Evolutionary conservation across 2,888 invertebrate genomes (phyloP), one percentile per base, ranked within the genome.

Genomic region (Caenorhabditis sp.): DNA sequence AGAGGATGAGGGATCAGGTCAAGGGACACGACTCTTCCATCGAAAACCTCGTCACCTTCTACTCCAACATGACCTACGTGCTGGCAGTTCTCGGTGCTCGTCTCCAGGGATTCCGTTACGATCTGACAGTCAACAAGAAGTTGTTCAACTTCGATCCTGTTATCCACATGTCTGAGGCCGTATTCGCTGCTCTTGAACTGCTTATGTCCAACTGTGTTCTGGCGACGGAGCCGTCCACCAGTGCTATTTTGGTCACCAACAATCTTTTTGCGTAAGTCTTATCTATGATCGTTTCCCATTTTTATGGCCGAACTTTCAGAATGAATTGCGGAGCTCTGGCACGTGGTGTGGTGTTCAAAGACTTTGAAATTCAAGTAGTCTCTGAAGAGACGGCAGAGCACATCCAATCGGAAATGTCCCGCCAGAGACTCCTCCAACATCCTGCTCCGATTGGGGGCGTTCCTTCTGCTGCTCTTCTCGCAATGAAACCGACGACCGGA

Each of bases 401-500:
- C 43, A 87, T 88, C 55, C 86, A 86, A 78, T 81, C 82, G 24
- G 88, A 88, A 56, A 84, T 88, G 82, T 79, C 80, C 11, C 79
- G 83, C 11, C 84, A 83, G 41, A 79, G 84, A 27, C 79, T 86
- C 43, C 84, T 87, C 6, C 87, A 88, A 65, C 87, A 85, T 26
- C 85, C 87, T 5, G 78, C 83, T 15, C 84, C 86, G 2, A 81
- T 87, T 7, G 70, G 78, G 5, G 61, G 65, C 8, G 80, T 80
- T 35, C 82, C 81, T 13, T 84, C 84, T 9, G 85, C 86, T 13
- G 86, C 87, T 20, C 83, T 87, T 7, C 76, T 87, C 27, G 87
- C 88, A 1, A 88, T 88, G 87, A 88, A 88, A 52, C 87, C 88
- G 17, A 83, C 88, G 17, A 78, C 86, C 13, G 87, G 88, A 11